Evolutionary conservation across 2,113 vertebrate genomes (phyloP), one percentile per base, ranked within the genome.

Genomic region (Stomatorhinus ivindoensis): DNA sequence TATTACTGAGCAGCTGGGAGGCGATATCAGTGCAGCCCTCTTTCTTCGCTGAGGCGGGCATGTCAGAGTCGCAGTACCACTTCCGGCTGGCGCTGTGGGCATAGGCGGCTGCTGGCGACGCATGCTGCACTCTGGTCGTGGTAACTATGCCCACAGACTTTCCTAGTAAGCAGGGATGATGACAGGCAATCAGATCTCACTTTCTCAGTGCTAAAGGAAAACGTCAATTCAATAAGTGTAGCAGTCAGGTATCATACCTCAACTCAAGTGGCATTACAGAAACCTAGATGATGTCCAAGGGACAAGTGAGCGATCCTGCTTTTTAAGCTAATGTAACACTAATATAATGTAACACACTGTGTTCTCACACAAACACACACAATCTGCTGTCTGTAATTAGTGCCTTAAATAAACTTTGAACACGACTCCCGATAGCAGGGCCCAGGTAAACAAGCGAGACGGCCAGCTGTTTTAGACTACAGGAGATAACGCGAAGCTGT

Each of bases 141-240:
- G 96, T 96, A 19, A 97, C 96, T 2, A 97, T 92, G 13, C 96
- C 96, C 0, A 96, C 96, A 17, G 96, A 96, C 92, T 96, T 96
- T 0, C 95, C 96, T 96, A 31, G 0, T 91, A 89, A 82, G 89
- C 7, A 4, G 0, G n/a, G 76, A 88, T 4, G 87, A 27, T 35
- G 53, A 39, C 42, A 11, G 15, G 8, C 39, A 84, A 84, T 24
- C 21, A 47, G 35, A 84, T 44, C 19, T n/a, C 82, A 47, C 39
- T 8, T 86, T 51, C n/a, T 53, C 13, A 31, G 82, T 4, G 3
- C 65, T 15, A 35, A 24, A 1, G 27, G n/a, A 5, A 4, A 35
- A 11, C 17, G 31, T 76, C 31, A 3, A 17, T 39, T 76, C 69
- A 0, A 39, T 73, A 17, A 39, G 69, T 76, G 27, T 0, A 35